Base-by-base conservation (phyloP, 2,113 vertebrate species). In the Periophthalmus modestus region DNA sequence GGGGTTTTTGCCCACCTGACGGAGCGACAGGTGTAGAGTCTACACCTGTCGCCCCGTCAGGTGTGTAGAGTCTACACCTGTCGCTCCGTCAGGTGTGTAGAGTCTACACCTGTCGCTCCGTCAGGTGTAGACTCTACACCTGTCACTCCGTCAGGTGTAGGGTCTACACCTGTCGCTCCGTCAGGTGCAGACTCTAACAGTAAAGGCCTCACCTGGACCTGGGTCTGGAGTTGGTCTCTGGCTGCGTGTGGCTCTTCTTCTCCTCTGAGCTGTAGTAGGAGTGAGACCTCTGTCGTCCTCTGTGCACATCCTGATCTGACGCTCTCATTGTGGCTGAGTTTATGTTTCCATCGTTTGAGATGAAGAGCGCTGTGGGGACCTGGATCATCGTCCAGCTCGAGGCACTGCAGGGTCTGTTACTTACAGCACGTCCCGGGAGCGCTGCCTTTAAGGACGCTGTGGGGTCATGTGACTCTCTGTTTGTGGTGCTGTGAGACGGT, bases 161-260 rank as follows among this genome's bases (percentile, higher is more conserved):
- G n/a, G n/a, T n/a, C n/a, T n/a, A n/a, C n/a, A n/a, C n/a, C n/a
- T n/a, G n/a, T n/a, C n/a, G n/a, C n/a, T n/a, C n/a, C n/a, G n/a
- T n/a, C n/a, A n/a, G n/a, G n/a, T n/a, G n/a, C n/a, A n/a, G n/a
- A n/a, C n/a, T n/a, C n/a, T n/a, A 65, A 15, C 36, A 63, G 14
- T 2, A 36, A 65, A 43, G 21, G 7, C 68, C 67, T 13, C 87
- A 93, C 88, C 87, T 90, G 75, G 93, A 92, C 12, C 92, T 91
- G 66, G 89, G 89, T 78, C 92, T 90, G 7, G 58, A 50, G 54
- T 12, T 50, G 39, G 80, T 67, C 86, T 34, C n/a, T 68, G 83
- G 13, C 65, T n/a, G n/a, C 48, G 24, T 83, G 54, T 19, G 24
- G 59, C 54, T 81, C 7, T 79, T 74, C 57, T 86, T 66, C 0